Conservation (phyloP, 2,797 vertebrate species). For the Knipowitschia caucasica region DNA sequence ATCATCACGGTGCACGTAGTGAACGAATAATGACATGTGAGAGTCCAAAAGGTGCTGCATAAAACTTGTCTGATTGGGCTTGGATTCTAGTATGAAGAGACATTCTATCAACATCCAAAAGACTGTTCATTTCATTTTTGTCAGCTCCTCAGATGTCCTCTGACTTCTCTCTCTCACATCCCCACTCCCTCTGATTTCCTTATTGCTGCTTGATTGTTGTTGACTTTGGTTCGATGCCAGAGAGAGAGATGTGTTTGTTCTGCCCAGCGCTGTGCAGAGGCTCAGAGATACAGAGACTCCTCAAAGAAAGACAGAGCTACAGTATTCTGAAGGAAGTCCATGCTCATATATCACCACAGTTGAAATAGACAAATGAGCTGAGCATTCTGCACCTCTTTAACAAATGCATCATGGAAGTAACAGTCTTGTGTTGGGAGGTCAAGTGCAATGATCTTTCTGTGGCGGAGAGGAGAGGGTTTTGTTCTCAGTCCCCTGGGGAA, state of each 20-base stretch:
- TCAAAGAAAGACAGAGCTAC: slow-evolving; percentile 14
- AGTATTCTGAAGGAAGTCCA: slow-evolving; percentile 10
- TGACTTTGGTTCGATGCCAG: slow-evolving; percentile 50
- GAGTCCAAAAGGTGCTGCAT: too few relatives aligned
- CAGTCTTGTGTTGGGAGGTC: not conserved
- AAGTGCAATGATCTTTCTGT: not conserved
- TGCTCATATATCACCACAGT: slow-evolving; percentile 1
- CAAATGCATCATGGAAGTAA: not conserved
- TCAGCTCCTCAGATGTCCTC: not conserved
- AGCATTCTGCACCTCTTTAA: not conserved
- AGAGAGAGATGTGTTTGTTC: slow-evolving; percentile 26
- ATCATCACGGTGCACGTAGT: too few relatives aligned
- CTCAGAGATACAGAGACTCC: not conserved
- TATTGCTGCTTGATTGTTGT: slow-evolving; percentile 50
- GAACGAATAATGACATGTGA: too few relatives aligned
- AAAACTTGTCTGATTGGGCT: too few relatives aligned
- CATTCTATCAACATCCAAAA: too few relatives aligned
- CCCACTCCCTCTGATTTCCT: slow-evolving; percentile 41
- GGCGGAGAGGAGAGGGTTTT: slow-evolving; percentile 1
- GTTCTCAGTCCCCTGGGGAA: slow-evolving; percentile 16
- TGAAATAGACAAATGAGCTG: not conserved
- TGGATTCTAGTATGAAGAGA: too few relatives aligned
- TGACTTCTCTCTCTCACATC: slow-evolving; percentile 13
- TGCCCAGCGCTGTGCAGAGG: slow-evolving; percentile 29
- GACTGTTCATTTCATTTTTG: not conserved